Base-by-base conservation (phyloP, 2,888 invertebrate species). In the Schizaphis graminum region DNA sequence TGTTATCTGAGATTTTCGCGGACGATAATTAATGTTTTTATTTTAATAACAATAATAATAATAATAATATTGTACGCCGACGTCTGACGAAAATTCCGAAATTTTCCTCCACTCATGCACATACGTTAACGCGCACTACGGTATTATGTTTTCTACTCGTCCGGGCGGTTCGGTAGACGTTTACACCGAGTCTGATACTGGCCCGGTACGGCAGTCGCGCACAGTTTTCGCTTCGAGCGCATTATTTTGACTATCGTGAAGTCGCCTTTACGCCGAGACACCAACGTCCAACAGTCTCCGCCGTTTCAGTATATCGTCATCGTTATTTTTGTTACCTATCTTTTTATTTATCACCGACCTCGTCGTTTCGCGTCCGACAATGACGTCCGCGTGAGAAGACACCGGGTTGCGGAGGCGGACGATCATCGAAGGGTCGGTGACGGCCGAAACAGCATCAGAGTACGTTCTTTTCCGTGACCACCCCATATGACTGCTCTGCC, bases 131-230 rank as follows among this genome's bases (percentile, higher is more conserved):
- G 21, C 77, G 35, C 35, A 35, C 7, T 24, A 35, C 77, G 35
- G 35, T 77, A 77, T 77, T 77, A 77, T 77, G 77, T 77, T 77
- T 77, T 77, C 77, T 77, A 77, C 35, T 77, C 77, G 35, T 35
- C 77, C 77, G 77, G 35, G 35, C 77, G 77, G 35, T 35, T 41
- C 77, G 77, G 35, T 77, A 35, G 77, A 77, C 77, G 35, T 77
- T 77, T 35, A 24, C 77, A 77, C 35, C 7, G 35, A 35, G 21
- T 77, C 21, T 35, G 21, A 35, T 7, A 77, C 26, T 35, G 35
- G 35, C 35, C 77, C 35, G 8, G 35, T 35, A 21, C 77, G 77
- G 35, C 77, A 0, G 77, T 2, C 35, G 77, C 35, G 35, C 77
- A 77, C 35, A 35, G 35, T 77, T 77, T 77, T 77, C 35, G 35